phyloP scores from a whole-genome alignment of 2,797 vertebrate species.

The Danio albolineatus region DNA sequence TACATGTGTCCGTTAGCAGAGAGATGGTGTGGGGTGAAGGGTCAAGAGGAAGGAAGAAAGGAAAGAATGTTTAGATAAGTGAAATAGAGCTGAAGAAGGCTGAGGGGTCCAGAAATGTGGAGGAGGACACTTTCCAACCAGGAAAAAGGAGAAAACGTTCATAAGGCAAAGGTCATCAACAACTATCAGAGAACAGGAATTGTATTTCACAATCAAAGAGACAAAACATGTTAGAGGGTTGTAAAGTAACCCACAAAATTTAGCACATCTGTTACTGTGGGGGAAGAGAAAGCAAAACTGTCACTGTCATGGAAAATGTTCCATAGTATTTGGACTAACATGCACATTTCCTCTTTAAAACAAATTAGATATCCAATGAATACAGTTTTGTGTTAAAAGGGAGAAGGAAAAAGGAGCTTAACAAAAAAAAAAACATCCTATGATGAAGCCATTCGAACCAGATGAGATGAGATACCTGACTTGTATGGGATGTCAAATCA shows the following conservation, averaged over 20 bases:
- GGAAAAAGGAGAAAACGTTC: constrained; percentile 4
- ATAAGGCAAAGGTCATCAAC: neutral
- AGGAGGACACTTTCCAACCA: neutral
- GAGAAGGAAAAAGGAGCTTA: too few relatives aligned
- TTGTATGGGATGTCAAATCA: too few relatives aligned
- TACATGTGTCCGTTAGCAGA: constrained; percentile 4
- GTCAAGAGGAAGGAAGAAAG: constrained; percentile 21
- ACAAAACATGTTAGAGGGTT: neutral
- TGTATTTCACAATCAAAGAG: neutral
- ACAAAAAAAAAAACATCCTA: too few relatives aligned
- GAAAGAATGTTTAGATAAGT: constrained; percentile 3
- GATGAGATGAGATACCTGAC: too few relatives aligned
- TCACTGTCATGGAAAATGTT: too few relatives aligned
- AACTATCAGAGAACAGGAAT: neutral
- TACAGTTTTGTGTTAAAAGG: too few relatives aligned
- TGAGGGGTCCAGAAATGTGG: constrained; percentile 4
- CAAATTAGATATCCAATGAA: too few relatives aligned
- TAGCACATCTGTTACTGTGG: too few relatives aligned
- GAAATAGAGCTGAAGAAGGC: neutral
- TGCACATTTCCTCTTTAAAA: too few relatives aligned
- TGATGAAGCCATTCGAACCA: too few relatives aligned
- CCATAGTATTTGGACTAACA: too few relatives aligned
- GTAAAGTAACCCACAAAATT: neutral
- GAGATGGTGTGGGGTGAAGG: constrained; percentile 7
- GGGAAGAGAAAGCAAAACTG: too few relatives aligned